Evolutionary conservation across 2,888 invertebrate genomes (phyloP), one percentile per base, ranked within the genome.

Genomic region (Drosophila mimetica): DNA sequence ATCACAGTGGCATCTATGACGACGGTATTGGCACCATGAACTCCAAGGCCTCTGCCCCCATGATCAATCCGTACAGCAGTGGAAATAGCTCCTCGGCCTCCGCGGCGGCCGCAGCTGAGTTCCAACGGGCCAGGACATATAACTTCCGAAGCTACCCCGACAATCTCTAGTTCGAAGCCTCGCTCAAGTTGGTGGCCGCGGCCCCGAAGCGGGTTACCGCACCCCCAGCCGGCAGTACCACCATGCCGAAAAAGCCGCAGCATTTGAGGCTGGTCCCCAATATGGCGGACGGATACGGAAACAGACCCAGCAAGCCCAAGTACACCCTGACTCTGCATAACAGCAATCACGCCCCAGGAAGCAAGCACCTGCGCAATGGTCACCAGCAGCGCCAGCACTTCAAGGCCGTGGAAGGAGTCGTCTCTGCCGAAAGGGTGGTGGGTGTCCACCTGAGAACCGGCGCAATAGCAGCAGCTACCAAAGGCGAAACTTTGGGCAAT

Each of bases 121-220:
- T 91, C 58, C 91, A 91, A 69, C 90, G 91, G 58, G 89, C 91
- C 69, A 89, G 91, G 88, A 91, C 91, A 74, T 91, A 91, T 63
- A 91, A 91, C 74, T 91, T 91, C 79, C 91, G 91, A 64, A 91
- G 91, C 64, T 91, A 91, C 80, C 91, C 91, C 50, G 91, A 91
- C 71, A 91, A 91, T 80, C 91, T 91, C 85, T 91, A 91, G 91
- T 91, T 91, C 91, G 89, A 90, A 88, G 84, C 87, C 67, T 76
- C 86, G 55, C 85, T 85, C 20, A 81, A 85, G 79, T 73, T 85
- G 79, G 86, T 86, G 72, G 74, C 79, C 41, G 74, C 69, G 46
- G 46, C 37, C 57, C 39, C 28, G 25, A 67, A 34, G 42, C 18
- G 11, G 67, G 20, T 6, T 28, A 5, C 28, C 14, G 44, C 67